phyloP scores from a whole-genome alignment of 1,140 invertebrate species.

The Wiebesia pumilae region DNA sequence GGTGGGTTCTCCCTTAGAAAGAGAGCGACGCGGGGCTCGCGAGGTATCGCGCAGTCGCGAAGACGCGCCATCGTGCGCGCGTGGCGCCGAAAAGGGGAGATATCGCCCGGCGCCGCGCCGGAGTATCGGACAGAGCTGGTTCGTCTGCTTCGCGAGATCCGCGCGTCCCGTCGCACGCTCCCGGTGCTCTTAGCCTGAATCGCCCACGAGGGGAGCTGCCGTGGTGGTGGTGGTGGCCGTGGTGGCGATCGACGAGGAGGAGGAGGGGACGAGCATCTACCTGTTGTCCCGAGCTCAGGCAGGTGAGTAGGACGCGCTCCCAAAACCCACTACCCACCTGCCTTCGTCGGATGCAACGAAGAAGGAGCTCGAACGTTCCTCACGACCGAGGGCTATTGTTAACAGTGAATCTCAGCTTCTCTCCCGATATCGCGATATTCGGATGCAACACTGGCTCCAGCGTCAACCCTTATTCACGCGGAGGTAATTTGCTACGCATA shows the following conservation, averaged over 20 bases:
- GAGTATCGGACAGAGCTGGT: constrained; percentile 73
- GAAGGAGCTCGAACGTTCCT: too few species aligned
- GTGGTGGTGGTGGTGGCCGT: neutral
- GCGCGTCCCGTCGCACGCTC: neutral
- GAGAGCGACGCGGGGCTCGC: neutral
- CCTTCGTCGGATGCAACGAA: too few species aligned
- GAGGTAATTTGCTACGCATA: too few species aligned
- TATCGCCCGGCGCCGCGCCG: constrained; percentile 65
- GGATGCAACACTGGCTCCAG: too few species aligned
- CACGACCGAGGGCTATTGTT: too few species aligned
- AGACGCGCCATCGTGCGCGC: neutral
- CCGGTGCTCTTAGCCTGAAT: constrained; percentile 28
- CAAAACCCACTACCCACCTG: too few species aligned
- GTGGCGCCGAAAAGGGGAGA: neutral
- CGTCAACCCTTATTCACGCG: too few species aligned
- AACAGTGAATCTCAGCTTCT: too few species aligned
- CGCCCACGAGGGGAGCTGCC: neutral
- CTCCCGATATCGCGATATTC: too few species aligned
- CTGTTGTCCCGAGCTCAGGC: constrained; percentile 53
- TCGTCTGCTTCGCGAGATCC: constrained; percentile 66
- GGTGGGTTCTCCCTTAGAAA: neutral
- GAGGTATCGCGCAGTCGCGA: neutral
- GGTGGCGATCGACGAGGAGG: neutral
- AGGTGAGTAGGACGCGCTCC: neutral
- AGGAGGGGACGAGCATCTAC: constrained; percentile 52